Evolutionary conservation across 2,113 vertebrate genomes (phyloP), one percentile per base, ranked within the genome.

Genomic region (Noctilio leporinus): DNA sequence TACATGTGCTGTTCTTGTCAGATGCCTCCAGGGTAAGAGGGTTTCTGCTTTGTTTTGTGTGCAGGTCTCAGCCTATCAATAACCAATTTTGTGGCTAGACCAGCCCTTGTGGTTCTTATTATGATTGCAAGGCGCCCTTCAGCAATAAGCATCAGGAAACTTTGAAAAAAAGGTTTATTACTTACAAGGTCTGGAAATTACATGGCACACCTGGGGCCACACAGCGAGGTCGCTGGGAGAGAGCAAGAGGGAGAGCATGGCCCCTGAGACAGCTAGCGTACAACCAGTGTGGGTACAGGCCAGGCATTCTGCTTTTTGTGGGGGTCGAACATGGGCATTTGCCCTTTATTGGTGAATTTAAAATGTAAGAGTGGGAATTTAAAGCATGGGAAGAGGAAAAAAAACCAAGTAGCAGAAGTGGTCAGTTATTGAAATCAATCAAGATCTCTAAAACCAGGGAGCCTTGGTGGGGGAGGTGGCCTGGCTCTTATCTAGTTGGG

Each of bases 1-100:
- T 99, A 99, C 96, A 99, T 99, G 99, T 99, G 99, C 98, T 99
- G 99, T 94, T 99, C 99, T 92, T 99, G 99, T 98, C 99, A 99
- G 98, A 99, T 99, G 99, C 99, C 99, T 96, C 99, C 98, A 75
- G 99, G 99, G 99, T 99, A 98, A 98, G 99, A 95, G 94, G 95
- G 17, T 86, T 97, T 86, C 0, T 47, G 80, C 96, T 97, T 86
- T 86, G 30, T 76, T 96, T 90, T 80, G 49, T 90, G 88, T 90
- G 88, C 49, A 57, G 49, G 78, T 91, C 65, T 91, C 33, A 82
- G 64, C 77, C 51, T 91, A 47, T 82, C 89, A 72, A 28, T 70
- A 81, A 91, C 89, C 89, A 91, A 2, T 70, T 51, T 81, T 57
- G 77, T 82, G 65, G 89, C 77, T 70, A 33, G 65, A 82, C 51